A percentile compares a stretch with the other conserved stretches of the same genome.
These are phyloP conservation scores for Hypotaenidia okinawae DNA, from an alignment of 2,797 vertebrate genomes.

Conservation along the genomic window DNA sequence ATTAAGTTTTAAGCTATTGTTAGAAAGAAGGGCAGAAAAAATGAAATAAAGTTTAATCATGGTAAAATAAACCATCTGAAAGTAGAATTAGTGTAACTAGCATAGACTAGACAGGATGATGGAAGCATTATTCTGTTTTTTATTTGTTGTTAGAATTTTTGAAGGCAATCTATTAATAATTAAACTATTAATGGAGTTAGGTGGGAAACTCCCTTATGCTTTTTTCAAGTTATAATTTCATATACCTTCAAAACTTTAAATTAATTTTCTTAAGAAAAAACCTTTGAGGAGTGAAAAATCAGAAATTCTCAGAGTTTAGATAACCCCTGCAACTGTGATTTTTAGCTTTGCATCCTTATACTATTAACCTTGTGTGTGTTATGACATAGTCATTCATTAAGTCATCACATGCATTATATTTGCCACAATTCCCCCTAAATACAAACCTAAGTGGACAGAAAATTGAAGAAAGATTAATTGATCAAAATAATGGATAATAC, in stretches of 20 bases:
- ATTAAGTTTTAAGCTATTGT: not conserved
- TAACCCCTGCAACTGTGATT: not conserved
- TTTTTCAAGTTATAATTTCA: not conserved
- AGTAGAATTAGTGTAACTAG: not conserved
- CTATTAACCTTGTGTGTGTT: not conserved
- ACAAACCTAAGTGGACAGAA: not conserved
- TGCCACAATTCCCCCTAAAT: not conserved
- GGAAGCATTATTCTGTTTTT: not conserved
- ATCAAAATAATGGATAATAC: not conserved
- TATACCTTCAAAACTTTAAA: accelerated
- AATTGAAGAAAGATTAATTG: not conserved
- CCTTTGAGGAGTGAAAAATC: not conserved
- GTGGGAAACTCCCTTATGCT: not conserved
- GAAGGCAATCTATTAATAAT: not conserved
- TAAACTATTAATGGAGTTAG: not conserved
- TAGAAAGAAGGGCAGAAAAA: not conserved
- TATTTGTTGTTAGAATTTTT: not conserved
- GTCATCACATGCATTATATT: not conserved
- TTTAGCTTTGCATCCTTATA: not conserved
- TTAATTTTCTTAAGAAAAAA: not conserved
- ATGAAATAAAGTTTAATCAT: not conserved
- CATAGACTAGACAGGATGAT: not conserved
- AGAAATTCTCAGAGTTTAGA: not conserved
- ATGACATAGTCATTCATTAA: not conserved
- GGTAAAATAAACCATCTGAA: not conserved